Evolutionary conservation across 1,140 invertebrate genomes (phyloP).

Genomic region (Ephestia elutella): DNA sequence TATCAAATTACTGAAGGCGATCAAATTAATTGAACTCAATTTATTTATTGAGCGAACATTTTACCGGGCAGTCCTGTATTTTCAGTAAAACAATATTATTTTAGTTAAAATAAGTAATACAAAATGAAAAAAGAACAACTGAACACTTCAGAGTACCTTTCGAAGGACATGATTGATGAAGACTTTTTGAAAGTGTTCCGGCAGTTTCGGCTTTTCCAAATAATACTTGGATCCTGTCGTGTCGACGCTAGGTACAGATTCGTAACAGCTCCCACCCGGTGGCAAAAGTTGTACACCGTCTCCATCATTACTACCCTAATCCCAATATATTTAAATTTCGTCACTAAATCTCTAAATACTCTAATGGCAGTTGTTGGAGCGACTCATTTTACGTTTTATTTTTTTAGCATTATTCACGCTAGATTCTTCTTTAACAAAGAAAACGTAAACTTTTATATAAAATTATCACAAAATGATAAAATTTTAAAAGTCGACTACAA

Average conservation of each 20-base stretch:
- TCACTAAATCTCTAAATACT: neutral
- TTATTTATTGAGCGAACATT: no score
- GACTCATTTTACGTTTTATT: neutral
- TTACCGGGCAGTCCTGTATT: neutral
- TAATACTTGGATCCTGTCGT: slow-evolving; percentile 32
- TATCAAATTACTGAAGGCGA: no score
- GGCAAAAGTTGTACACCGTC: slow-evolving; percentile 37
- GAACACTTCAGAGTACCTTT: slow-evolving; percentile 32
- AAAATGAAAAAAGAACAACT: neutral
- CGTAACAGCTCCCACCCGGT: slow-evolving; percentile 30
- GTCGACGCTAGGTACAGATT: slow-evolving; percentile 38
- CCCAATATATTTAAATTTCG: neutral
- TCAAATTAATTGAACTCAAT: no score
- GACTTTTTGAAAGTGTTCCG: slow-evolving; percentile 27
- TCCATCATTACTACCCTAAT: slow-evolving; percentile 11
- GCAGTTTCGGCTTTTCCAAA: slow-evolving; percentile 27
- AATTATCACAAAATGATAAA: slow-evolving; percentile 15
- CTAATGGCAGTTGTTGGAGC: neutral
- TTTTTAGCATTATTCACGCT: slow-evolving; percentile 30
- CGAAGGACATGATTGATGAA: slow-evolving; percentile 42
- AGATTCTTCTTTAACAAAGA: slow-evolving; percentile 33
- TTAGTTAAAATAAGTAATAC: no score
- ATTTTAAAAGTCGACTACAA: neutral
- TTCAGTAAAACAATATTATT: no score
- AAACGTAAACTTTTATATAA: slow-evolving; percentile 38